Evolutionary conservation across 2,113 vertebrate genomes (phyloP), one percentile per base, ranked within the genome.

Genomic region (Corythaixoides concolor): DNA sequence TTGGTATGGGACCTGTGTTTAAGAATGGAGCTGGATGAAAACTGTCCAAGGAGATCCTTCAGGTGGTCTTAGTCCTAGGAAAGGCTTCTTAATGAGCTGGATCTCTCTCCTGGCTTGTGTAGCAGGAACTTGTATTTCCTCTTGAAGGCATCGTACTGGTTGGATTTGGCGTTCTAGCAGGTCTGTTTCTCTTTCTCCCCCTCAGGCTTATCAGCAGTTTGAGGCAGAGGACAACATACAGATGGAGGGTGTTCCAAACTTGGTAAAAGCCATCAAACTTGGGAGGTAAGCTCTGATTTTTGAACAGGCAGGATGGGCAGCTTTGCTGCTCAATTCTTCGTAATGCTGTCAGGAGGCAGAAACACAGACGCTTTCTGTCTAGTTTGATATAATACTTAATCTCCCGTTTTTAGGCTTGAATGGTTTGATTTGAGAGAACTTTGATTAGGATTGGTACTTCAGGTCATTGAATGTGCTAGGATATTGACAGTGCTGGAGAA

Each of bases 131-230:
- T 82, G 73, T 66, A 88, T 95, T 75, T 95, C 96, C 96, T 94
- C 95, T 90, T 89, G 91, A 96, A 97, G 97, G 96, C 96, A 90
- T 88, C 72, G 14, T 74, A 9, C 75, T 69, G 97, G 94, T 97
- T 94, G 96, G 93, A 98, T 95, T 74, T 95, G 97, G 98, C 87
- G 0, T 97, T 98, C 98, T 98, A 98, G 98, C 96, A 94, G 98
- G 98, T 98, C 81, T 98, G 97, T 98, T 98, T 98, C 97, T 98
- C 97, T 98, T 97, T 98, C 98, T 98, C 95, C 97, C 96, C 98
- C 97, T 75, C 97, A 98, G 98, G 98, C 98, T 98, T 98, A 96
- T 98, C 98, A 98, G 97, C 98, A 97, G 85, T 98, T 97, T 98
- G 97, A 97, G 98, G 98, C 98, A 98, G 98, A 98, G 97, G 98